phyloP scores from a whole-genome alignment of 2,888 invertebrate species.

The Bedellia somnulentella region DNA sequence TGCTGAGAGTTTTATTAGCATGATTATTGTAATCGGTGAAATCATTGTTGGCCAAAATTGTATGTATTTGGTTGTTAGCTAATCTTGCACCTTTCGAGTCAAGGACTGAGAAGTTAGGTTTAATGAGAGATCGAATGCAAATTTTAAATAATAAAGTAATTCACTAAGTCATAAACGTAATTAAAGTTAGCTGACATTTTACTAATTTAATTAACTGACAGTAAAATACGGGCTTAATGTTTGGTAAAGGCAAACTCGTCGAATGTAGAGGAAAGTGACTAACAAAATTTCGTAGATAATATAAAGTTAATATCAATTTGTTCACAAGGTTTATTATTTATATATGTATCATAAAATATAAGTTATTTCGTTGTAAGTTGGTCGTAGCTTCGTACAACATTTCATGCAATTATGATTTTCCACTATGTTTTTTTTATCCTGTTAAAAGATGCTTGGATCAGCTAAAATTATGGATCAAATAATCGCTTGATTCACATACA shows the following conservation, averaged over 20 bases:
- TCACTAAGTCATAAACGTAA: constrained; percentile 27
- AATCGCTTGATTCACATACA: no score
- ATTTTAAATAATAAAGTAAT: constrained; percentile 25
- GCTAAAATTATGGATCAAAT: no score
- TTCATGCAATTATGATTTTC: no score
- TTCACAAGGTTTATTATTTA: constrained; percentile 60
- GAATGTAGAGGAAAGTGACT: constrained; percentile 50
- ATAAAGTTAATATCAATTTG: constrained; percentile 55
- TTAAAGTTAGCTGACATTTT: constrained; percentile 11
- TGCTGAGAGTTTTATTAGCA: no score
- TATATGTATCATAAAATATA: constrained; percentile 53
- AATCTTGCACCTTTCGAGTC: constrained; percentile 28
- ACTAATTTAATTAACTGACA: constrained; percentile 21
- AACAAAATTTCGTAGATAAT: constrained; percentile 54
- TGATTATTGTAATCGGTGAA: no score
- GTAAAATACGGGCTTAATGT: constrained; percentile 17
- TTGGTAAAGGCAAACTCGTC: constrained; percentile 18
- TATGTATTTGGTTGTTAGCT: no score
- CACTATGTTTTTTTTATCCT: no score
- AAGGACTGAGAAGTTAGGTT: constrained; percentile 35
- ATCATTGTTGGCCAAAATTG: no score
- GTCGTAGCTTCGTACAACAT: no score
- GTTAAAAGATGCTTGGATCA: no score
- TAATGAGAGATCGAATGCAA: constrained; percentile 16
- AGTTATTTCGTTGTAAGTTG: no score